Base-by-base conservation (phyloP, 2,888 invertebrate species). In the Cataglyphis livida region DNA sequence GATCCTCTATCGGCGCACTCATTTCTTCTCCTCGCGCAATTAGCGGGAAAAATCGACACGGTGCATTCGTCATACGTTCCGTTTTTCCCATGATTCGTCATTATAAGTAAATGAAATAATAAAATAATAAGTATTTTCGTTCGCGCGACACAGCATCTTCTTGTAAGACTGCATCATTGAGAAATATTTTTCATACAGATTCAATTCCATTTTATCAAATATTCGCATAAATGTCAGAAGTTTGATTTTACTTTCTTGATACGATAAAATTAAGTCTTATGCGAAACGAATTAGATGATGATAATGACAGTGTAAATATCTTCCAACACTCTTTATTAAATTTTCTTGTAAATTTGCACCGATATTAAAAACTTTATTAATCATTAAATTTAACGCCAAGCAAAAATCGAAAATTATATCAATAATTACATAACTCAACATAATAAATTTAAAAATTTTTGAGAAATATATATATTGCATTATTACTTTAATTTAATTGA, bases 41-140 rank as follows among this genome's bases (percentile, higher is more conserved):
- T 44, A 41, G 78, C 18, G 59, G 21, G 21, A 78, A 70, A 68
- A 59, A 59, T 57, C 18, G 65, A 76, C 25, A 59, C 70, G 76
- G 38, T n/a, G 54, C n/a, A 9, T 76, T 54, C 25, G 75, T 66
- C 41, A 38, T 66, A 54, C 54, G 9, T 66, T 76, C 28, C 54
- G 41, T 59, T 41, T 78, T 70, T 21, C 44, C 7, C 70, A 7
- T 65, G 57, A 78, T 44, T 70, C 57, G 76, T 78, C 51, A 70
- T 32, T 78, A 6, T 44, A 78, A 51, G 35, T 75, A 15, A 41
- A 76, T 57, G 28, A 76, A 76, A 66, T 76, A 41, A 76, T 38
- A 75, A 64, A 75, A 25, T 21, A 21, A 21, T 21, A 25, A 75
- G 10, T 41, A 38, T 41, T 28, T 9, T 66, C n/a, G 75, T 25